Evolutionary conservation across 2,113 vertebrate genomes (phyloP), one percentile per base, ranked within the genome.

Genomic region (Ceyx melanurus): DNA sequence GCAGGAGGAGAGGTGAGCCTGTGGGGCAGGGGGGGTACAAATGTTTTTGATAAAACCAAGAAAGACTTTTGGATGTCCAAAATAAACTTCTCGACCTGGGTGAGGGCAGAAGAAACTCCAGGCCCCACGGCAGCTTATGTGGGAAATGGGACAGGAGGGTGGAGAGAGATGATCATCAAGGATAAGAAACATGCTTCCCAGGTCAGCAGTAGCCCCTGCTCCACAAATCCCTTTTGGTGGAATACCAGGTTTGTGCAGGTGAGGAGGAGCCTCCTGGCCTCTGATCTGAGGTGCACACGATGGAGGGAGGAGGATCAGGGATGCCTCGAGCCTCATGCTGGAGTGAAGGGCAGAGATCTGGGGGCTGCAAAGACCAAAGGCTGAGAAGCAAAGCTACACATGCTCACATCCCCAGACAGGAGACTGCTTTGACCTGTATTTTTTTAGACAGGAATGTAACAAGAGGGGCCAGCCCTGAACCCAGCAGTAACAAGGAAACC

Each of bases 191-290:
- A 3, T 5, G 19, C 12, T 82, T 50, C 40, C 42, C 12, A 12
- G 35, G 33, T 0, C 3, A 79, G 54, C n/a, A 65, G 65, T 18
- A 60, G 54, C 35, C 35, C 40, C 15, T 25, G 65, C 23, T 54
- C 33, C 2, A 45, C 11, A 71, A 37, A 43, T 70, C n/a, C 51
- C 0, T 0, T 33, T 80, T n/a, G 31, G 33, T 50, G 29, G 66
- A 40, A 26, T 0, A 5, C 15, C 46, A 29, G 0, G 0, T 3
- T 40, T 1, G 8, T 23, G 51, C 10, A 19, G n/a, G 64, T 0
- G 1, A 33, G 35, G 43, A 80, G 28, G 43, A 78, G 76, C 40
- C 76, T 75, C 45, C 37, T 10, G 15, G 22, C 80, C 82, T 40
- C 66, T 33, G 23, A 11, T 11, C 1, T 1, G 20, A 65, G 40